Base-by-base conservation (phyloP, 92 coral and sea anemone species). In the Palythoa grandiflora region DNA sequence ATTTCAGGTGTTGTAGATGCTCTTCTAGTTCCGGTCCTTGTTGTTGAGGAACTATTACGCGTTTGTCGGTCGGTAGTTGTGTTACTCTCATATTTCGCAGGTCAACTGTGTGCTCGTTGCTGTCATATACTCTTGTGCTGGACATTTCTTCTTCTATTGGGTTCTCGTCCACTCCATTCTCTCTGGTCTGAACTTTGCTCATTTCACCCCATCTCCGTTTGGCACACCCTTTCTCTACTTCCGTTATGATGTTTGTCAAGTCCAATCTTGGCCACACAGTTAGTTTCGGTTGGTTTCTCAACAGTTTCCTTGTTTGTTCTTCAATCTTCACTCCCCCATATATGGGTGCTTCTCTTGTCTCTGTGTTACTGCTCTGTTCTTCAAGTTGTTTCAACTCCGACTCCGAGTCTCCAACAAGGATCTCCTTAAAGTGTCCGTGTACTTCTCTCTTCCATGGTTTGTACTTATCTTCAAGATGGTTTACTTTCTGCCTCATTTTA, bases 21-120 rank as follows among this genome's bases (percentile, higher is more conserved):
- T 75, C 55, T 75, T 75, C 79, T 16, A 75, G 79, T 75, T 75
- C 54, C 36, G 79, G 79, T 51, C 79, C 79, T 75, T 75, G 79
- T 51, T 75, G 79, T 75, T 75, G 50, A 16, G 68, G 84, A 5
- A 78, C 84, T 51, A 78, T 78, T 78, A 78, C 68, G 17, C 84
- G 39, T 38, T 52, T 78, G 52, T 78, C 53, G 39, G 84, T 20
- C 38, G 84, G 84, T 53, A 78, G 38, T 78, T 78, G 84, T 37
- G 65, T 78, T 51, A 78, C 84, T 61, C 84, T 78, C 39, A 78
- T 78, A 9, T 78, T 54, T 40, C 53, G 53, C 50, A 73, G 78
- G 54, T 73, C 54, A 1, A 73, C 78, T 15, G 54, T 73, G 28
- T 14, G 53, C 50, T 73, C 78, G 7, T 40, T 73, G 78, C 78